Evolutionary conservation across 2,888 invertebrate species (phyloP).

Genomic region (Tenthredo mesomela): DNA sequence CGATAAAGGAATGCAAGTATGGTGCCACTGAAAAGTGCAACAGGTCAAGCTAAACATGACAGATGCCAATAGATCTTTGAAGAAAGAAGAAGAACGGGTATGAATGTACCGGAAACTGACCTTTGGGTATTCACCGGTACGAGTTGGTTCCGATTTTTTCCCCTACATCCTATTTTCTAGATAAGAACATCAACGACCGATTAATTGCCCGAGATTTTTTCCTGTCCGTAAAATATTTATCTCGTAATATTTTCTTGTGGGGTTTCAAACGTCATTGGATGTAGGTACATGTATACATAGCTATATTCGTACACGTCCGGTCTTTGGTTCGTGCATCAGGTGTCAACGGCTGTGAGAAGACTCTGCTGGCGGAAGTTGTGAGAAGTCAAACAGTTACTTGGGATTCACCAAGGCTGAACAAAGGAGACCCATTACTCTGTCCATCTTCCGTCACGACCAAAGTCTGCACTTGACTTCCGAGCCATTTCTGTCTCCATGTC

Average conservation of each 20-base stretch:
- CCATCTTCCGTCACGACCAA: slow-evolving; percentile 43
- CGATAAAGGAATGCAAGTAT: not conserved
- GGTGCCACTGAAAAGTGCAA: not conserved
- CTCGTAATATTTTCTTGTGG: slow-evolving; percentile 8
- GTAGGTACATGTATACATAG: not conserved
- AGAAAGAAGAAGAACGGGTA: not conserved
- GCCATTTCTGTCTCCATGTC: not conserved
- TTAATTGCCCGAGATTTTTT: not conserved
- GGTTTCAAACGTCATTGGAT: slow-evolving; percentile 22
- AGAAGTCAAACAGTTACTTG: slow-evolving; percentile 46
- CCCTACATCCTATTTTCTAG: not conserved
- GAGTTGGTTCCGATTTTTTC: not conserved
- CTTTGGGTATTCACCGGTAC: not conserved
- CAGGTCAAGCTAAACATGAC: not conserved
- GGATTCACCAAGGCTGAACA: slow-evolving; percentile 48
- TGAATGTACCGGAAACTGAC: not conserved
- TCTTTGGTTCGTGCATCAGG: slow-evolving; percentile 37
- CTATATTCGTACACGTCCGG: slow-evolving; percentile 22
- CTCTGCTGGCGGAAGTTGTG: slow-evolving; percentile 41
- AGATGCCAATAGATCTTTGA: not conserved
- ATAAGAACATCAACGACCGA: not conserved
- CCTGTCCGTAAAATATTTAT: not conserved
- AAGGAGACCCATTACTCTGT: slow-evolving; percentile 35
- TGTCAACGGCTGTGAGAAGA: slow-evolving; percentile 44
- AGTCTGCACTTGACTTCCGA: slow-evolving; percentile 24